Evolutionary conservation across 2,888 invertebrate species (phyloP), one percentile per base, ranked within the genome.

Genomic region (Lutraria lutraria): DNA sequence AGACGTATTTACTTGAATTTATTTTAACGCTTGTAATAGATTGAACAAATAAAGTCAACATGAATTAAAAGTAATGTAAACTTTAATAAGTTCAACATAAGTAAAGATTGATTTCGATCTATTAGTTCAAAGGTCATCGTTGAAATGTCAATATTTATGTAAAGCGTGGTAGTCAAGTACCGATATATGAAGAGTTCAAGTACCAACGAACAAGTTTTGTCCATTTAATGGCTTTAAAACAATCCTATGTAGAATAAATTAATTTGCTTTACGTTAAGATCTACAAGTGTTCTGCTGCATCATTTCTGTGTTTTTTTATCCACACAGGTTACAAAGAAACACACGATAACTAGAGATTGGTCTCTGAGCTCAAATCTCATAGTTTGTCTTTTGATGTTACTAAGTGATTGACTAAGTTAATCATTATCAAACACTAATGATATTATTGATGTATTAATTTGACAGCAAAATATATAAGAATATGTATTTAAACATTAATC

Each of bases 141-240:
- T 54, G 76, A 76, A 31, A 16, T 72, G 76, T 84, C 84, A 85
- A 85, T 85, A 85, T 79, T 85, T 60, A 85, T 79, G 79, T 60
- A 56, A 79, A 85, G 56, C 21, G 21, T 72, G 85, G 85, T 85
- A 85, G 85, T 85, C 76, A 85, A 85, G 80, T 80, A 85, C 80
- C 60, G 19, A 21, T 54, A n/a, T 81, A 31, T 25, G 29, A 13
- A 19, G 34, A 4, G 16, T 13, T 76, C 2, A 76, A 76, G 76
- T 76, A 76, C 34, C 29, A 2, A 76, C 25, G 19, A 31, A 76
- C 76, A 76, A 31, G 76, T 16, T 76, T 76, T 76, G 31, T 31
- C 76, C 76, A 76, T 76, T 76, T 76, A 31, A 68, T 68, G 43
- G 8, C 43, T 8, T 43, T 43, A 43, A 43, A 43, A 43, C 43